Percentiles rank a stretch among this genome's conserved stretches.
phyloP scores from a whole-genome alignment of 2,113 vertebrate genomes.

The Verasper variegatus region DNA sequence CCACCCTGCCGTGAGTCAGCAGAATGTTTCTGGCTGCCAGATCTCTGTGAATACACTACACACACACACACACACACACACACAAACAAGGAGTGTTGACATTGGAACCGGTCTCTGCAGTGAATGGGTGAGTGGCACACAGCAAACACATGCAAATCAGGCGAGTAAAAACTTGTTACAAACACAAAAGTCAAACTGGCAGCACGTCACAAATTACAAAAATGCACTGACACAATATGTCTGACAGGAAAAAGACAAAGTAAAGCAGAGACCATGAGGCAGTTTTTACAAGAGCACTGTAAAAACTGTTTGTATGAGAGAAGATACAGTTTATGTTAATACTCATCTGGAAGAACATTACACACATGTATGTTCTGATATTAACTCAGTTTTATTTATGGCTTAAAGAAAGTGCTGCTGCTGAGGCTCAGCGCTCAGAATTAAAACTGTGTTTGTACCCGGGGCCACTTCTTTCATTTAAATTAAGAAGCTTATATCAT shows the following conservation, averaged over 20 bases:
- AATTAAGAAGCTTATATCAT: not conserved
- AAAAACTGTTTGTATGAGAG: no score
- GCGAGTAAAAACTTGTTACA: slow-evolving; percentile 11
- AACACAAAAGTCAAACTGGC: slow-evolving; percentile 15
- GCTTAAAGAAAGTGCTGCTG: not conserved
- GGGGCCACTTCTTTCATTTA: not conserved
- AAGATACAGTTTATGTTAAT: no score
- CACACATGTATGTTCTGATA: no score
- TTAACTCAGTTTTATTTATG: no score
- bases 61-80: slow-evolving; percentile 15
- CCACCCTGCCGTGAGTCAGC: slow-evolving; percentile 94
- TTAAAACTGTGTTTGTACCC: not conserved
- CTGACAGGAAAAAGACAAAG: not conserved
- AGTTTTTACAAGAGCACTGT: not conserved
- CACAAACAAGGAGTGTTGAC: slow-evolving; percentile 24
- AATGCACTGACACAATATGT: not conserved
- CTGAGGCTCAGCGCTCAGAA: not conserved
- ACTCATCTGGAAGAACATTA: no score
- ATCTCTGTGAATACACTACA: slow-evolving; percentile 97
- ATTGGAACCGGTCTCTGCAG: slow-evolving; percentile 25
- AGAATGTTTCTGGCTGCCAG: slow-evolving; percentile 96
- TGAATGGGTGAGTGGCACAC: slow-evolving; percentile 3
- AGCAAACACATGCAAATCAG: slow-evolving; percentile 8
- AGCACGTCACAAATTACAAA: not conserved
- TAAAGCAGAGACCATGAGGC: not conserved